Evolutionary conservation across 2,113 vertebrate genomes (phyloP).

Genomic region (Epinephelus cyanopodus): DNA sequence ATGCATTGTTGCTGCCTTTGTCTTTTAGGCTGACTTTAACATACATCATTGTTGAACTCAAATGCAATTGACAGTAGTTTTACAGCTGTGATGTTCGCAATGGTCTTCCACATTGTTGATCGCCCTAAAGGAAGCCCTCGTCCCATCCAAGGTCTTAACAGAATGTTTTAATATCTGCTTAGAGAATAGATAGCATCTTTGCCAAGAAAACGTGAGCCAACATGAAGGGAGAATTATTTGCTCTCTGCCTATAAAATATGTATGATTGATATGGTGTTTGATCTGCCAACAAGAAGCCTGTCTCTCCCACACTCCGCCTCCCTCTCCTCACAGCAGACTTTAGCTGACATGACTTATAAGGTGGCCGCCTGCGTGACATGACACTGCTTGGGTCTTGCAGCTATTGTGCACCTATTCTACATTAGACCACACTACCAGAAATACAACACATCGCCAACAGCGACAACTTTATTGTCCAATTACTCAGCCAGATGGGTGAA

Average conservation of each 20-base stretch:
- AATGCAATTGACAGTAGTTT: slow-evolving; percentile 5
- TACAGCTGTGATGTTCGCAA: slow-evolving; percentile 1
- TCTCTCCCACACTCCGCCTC: neutral
- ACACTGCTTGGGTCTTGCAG: slow-evolving; percentile 3
- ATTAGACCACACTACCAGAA: slow-evolving; percentile 11
- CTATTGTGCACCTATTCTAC: neutral
- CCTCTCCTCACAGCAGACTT: neutral
- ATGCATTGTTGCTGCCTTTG: neutral
- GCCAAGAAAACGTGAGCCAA: slow-evolving; percentile 37
- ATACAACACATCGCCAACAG: neutral
- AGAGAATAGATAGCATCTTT: slow-evolving; percentile 10
- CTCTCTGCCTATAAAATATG: slow-evolving; percentile 32
- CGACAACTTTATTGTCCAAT: slow-evolving; percentile 22
- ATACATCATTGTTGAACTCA: neutral
- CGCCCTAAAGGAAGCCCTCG: slow-evolving; percentile 3
- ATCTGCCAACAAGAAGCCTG: slow-evolving; percentile 34
- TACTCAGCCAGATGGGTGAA: neutral
- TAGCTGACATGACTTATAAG: slow-evolving; percentile 19
- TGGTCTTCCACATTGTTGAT: slow-evolving; percentile 12
- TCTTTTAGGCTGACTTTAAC: neutral
- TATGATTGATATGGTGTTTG: slow-evolving; percentile 39
- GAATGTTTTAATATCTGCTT: slow-evolving; percentile 32
- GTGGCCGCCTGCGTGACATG: neutral
- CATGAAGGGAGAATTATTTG: slow-evolving; percentile 27
- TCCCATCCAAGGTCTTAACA: slow-evolving; percentile 6